Evolutionary conservation across 2,888 invertebrate species (phyloP), one percentile per base, ranked within the genome.

Genomic region (Hoplodrina ambigua): DNA sequence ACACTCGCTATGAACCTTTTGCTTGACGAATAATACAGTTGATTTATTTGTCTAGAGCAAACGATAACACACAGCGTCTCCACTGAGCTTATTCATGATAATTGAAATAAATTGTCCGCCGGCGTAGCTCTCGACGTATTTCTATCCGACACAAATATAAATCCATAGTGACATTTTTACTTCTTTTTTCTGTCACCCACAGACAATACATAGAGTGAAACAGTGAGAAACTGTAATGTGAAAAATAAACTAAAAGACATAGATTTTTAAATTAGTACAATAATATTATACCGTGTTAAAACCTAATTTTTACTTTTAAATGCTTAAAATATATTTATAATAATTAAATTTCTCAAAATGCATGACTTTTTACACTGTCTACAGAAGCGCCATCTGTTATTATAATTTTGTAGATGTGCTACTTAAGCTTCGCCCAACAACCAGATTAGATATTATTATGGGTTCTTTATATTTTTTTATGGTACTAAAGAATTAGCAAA

Each of bases 41-140:
- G 62, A 87, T 87, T 86, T 86, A 91, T 90, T 89, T 88, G 79
- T 92, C 88, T 93, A 93, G 85, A 88, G 82, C 83, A 86, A 89
- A 87, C 90, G 86, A 90, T 87, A 89, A 87, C 87, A 92, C 90
- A 89, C 92, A 88, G 89, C 89, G 88, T 87, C 89, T 89, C 88
- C 86, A 90, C 87, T 87, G 89, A 91, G 91, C 91, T 90, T 92
- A 92, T 87, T 92, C 94, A 94, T 94, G 88, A 83, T 93, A 94
- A 92, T 94, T 93, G 91, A 94, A 94, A 94, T 93, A 94, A 94
- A 94, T 93, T 93, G 90, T 93, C 89, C 92, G 88, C 95, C 95
- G 95, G 95, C 91, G 91, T 89, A 94, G 87, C 89, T 89, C 90
- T 90, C 80, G 91, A 92, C 92, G 92, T 93, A 92, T 92, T 93